A percentile compares a stretch with the other conserved stretches of the same genome.
These are phyloP conservation scores for Drosophila nr. perissopoda DNA, from an alignment of 2,888 invertebrate genomes.

Conservation along the genomic window DNA sequence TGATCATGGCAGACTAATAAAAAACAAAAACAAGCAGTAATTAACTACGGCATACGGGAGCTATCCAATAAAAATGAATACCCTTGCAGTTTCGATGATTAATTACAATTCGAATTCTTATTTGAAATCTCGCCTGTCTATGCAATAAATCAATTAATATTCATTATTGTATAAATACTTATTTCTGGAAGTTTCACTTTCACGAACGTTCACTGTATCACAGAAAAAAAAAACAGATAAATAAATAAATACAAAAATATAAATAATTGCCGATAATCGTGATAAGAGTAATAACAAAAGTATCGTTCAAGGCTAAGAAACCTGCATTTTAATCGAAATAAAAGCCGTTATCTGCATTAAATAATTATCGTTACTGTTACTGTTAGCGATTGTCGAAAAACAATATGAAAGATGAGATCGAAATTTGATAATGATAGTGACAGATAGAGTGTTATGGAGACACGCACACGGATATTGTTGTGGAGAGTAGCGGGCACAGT, in stretches of 20 bases:
- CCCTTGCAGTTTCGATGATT: constrained; percentile 9
- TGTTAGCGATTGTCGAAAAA: constrained; percentile 2
- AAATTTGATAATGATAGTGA: not conserved
- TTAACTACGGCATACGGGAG: constrained; percentile 9
- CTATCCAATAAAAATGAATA: not conserved
- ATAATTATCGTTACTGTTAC: not conserved
- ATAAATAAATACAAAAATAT: not conserved
- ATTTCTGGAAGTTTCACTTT: not conserved
- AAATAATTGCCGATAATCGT: not conserved
- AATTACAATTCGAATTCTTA: not conserved
- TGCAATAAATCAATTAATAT: not conserved
- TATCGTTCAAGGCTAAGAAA: not conserved
- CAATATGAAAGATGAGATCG: not conserved
- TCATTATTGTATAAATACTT: not conserved
- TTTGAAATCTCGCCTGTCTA: not conserved
- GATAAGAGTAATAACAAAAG: not conserved
- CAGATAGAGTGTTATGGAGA: not conserved
- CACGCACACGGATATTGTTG: constrained; percentile 7
- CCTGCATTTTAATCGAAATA: not conserved
- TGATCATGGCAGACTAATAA: constrained; percentile 20
- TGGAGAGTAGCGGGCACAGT: not conserved
- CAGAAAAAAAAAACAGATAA: not conserved
- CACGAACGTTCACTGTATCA: not conserved
- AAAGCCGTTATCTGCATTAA: not conserved
- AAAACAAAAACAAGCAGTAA: not conserved